Evolutionary conservation across 2,888 invertebrate species (phyloP), one percentile per base, ranked within the genome.

Genomic region (Hypselothyrea guttata): DNA sequence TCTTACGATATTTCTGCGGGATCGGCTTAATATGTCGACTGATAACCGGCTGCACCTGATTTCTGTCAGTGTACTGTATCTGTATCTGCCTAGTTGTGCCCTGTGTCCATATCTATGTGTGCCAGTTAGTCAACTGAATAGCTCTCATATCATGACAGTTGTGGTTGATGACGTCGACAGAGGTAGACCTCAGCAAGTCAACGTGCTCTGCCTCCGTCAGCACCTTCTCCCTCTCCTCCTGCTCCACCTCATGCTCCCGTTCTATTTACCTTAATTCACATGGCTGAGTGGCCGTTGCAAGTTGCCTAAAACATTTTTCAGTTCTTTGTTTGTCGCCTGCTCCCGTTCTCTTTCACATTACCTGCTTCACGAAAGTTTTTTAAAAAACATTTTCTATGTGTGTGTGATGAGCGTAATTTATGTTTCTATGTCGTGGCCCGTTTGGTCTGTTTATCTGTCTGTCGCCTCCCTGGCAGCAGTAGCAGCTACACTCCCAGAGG

Each of bases 291-390:
- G 44, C 55, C 53, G 58, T 18, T 41, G 57, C 48, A 65, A 77
- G 75, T 75, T 69, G 61, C 61, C 66, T 64, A 63, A 70, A 75
- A 66, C 75, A 78, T 66, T 72, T 73, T 67, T 58, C 60, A 64
- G 71, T 51, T 61, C 58, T 61, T 59, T 62, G 65, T 69, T 51
- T 53, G 34, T 44, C 27, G 31, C 7, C 13, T 15, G n/a, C 30
- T 40, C 28, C 12, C 11, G 1, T 15, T 9, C 31, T 28, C 27
- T 37, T 11, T 33, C 30, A 31, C 15, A 40, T 27, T 35, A 4
- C 15, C 31, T 15, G 12, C 13, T 7, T 11, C 12, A 41, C 9
- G 53, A 63, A 57, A 75, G 59, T 67, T 74, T 76, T 71, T 68
- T 37, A 63, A 65, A 65, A 65, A 57, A 46, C 46, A 28, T 42